Percentiles rank a stretch among this genome's conserved stretches.
Conservation (phyloP, 2,113 vertebrate species). For the Ondatra zibethicus region DNA sequence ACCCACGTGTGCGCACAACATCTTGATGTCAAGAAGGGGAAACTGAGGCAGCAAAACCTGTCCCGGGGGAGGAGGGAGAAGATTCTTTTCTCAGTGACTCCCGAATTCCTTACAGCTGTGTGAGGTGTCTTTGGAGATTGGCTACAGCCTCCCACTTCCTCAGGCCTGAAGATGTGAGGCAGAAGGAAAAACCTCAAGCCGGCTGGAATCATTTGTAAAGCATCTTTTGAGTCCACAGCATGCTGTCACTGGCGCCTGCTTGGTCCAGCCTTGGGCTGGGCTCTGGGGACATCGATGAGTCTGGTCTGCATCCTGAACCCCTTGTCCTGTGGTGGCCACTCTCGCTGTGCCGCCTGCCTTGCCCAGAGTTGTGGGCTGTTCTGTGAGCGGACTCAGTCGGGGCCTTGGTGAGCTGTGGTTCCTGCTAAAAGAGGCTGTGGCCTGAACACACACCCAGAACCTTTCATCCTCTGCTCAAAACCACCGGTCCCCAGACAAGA, state of each 20-base stretch:
- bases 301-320: conserved; percentile 28
- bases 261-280: conserved; percentile 11
- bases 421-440: conserved; percentile 63
- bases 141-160: background rate
- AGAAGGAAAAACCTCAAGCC: conserved; percentile 26
- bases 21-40: background rate
- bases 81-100: background rate
- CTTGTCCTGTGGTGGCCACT: background rate
- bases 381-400: conserved; percentile 34
- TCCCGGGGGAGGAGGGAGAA: background rate
- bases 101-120: background rate
- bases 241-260: conserved; percentile 22
- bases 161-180: conserved; percentile 14
- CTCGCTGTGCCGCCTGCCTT: background rate
- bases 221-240: conserved; percentile 45
- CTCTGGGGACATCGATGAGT: conserved; percentile 56
- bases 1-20: no score
- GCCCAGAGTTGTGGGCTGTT: conserved; percentile 39
- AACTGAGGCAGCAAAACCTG: background rate
- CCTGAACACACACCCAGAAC: conserved; percentile 57
- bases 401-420: conserved; percentile 46
- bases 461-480: background rate
- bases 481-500: background rate
- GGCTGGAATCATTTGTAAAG: conserved; percentile 26
- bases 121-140: background rate